Evolutionary conservation across 2,113 vertebrate genomes (phyloP), one percentile per base, ranked within the genome.

Genomic region (Panthera uncia): DNA sequence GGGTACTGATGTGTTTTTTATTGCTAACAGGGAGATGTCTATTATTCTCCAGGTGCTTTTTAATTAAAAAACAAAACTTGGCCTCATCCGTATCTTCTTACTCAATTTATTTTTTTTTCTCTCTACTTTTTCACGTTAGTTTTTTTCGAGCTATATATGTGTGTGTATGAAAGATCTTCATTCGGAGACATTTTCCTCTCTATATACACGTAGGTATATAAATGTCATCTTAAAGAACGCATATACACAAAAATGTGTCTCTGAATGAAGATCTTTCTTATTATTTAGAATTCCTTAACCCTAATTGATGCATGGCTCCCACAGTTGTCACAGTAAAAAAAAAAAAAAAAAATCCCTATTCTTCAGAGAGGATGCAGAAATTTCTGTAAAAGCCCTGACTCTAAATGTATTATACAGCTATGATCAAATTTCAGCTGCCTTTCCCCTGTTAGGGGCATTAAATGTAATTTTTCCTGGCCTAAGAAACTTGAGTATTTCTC

Each of bases 271-370:
- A 19, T 94, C 33, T 83, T 66, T 73, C 25, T 94, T 91, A 83
- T 80, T 68, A 29, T 86, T 97, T 94, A 89, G 82, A 86, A 66
- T 82, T 94, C 21, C 50, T 87, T 80, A 91, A 87, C 65, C 50
- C 38, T 91, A 87, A 41, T 48, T 66, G 82, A 31, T 65, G 1
- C 13, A 15, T 61, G 55, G 1, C 38, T 25, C 27, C 65, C 31
- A 48, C 8, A 69, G 55, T 94, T 80, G 92, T 50, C 66, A 66
- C 41, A 10, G 19, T 15, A 11, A 82, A 66, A 38, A 76, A 38
- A 57, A 61, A 61, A 29, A 48, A 78, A 78, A 25, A 78, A 48
- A 78, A 18, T 16, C 2, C n/a, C 15, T 61, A 45, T 88, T 92
- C 36, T 95, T 95, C 16, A 78, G 55, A 87, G 61, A 33, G 87